Evolutionary conservation across 2,113 vertebrate species (phyloP).

Genomic region (Atherinomorus stipes): DNA sequence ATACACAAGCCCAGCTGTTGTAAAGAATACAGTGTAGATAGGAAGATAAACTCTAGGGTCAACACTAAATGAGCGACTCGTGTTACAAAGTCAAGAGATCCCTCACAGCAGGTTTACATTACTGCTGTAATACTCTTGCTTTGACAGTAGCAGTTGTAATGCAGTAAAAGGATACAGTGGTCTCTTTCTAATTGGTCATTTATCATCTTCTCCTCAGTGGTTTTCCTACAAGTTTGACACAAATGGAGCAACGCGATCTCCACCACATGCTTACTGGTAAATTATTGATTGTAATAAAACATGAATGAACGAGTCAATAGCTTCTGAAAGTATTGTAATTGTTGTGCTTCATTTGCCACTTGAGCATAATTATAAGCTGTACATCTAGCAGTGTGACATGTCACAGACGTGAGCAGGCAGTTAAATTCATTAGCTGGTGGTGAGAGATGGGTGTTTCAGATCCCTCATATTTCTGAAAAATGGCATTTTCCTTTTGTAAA

Average conservation of each 20-base stretch:
- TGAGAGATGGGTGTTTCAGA: conserved; percentile 24
- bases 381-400: conserved; percentile 51
- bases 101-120: conserved; percentile 56
- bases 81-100: conserved; percentile 52
- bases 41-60: not conserved
- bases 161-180: conserved; percentile 79
- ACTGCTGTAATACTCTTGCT: conserved; percentile 50
- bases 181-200: conserved; percentile 86
- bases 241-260: conserved; percentile 87
- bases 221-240: conserved; percentile 91
- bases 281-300: conserved; percentile 83
- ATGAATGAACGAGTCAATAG: conserved; percentile 80
- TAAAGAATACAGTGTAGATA: not conserved
- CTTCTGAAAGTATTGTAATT: conserved; percentile 76
- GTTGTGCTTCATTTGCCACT: conserved; percentile 67
- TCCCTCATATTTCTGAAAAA: not conserved
- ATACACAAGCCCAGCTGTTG: not conserved
- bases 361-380: conserved; percentile 49
- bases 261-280: conserved; percentile 83
- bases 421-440: conserved; percentile 40
- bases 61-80: conserved; percentile 21
- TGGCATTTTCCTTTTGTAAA: not conserved
- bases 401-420: conserved; percentile 30
- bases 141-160: conserved; percentile 66
- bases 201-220: conserved; percentile 85